phyloP scores from a whole-genome alignment of 2,113 vertebrate genomes.

The Istiophorus platypterus region DNA sequence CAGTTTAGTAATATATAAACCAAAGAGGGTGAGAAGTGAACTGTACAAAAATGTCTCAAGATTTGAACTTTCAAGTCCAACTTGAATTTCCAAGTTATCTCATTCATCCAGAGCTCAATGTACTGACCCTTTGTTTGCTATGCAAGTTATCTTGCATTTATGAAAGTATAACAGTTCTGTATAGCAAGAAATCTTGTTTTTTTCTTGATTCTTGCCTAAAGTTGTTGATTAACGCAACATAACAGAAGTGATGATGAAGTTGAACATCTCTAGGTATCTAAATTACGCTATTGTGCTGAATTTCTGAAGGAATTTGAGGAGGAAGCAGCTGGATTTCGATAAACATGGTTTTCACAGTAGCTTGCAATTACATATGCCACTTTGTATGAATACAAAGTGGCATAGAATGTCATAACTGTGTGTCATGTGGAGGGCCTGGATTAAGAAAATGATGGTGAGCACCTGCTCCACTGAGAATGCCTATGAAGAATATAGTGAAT shows the following conservation, averaged over 20 bases:
- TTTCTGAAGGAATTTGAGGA: conserved; percentile 49
- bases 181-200: no score
- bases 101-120: no score
- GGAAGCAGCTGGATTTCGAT: conserved; percentile 54
- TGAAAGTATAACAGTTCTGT: no score
- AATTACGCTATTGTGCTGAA: conserved; percentile 18
- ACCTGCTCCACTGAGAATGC: neutral
- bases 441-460: neutral
- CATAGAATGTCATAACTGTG: neutral
- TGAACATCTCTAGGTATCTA: neutral
- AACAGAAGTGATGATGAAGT: neutral
- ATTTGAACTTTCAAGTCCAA: no score
- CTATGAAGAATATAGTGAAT: neutral
- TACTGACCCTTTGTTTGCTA: no score
- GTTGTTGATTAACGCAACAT: neutral
- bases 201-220: neutral
- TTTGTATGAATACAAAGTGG: conserved; percentile 4
- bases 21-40: no score
- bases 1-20: no score
- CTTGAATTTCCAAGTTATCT: no score
- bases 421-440: conserved; percentile 4
- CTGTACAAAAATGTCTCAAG: no score
- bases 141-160: no score
- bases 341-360: conserved; percentile 55
- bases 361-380: conserved; percentile 46